Evolutionary conservation across 2,113 vertebrate genomes (phyloP).

Genomic region (Bos taurus): ARS-UCD2.0 NC_037330.1:44090501-44091000

Average conservation of each 20-base stretch:
- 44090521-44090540: not conserved
- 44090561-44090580: not conserved
- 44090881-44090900: not conserved
- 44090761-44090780: not conserved
- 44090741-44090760: not conserved
- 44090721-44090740: not conserved
- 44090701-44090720: not conserved
- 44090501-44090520: not conserved
- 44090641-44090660: not conserved
- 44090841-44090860: not conserved
- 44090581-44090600: not conserved
- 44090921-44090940: not conserved
- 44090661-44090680: not conserved
- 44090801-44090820: not conserved
- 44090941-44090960: not conserved
- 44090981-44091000: not conserved
- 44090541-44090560: not conserved
- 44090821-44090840: not conserved
- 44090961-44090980: not conserved
- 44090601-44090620: not conserved
- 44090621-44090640: not conserved
- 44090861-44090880: not conserved
- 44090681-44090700: not conserved
- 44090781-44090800: not conserved
- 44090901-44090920: not conserved